Percentiles rank a stretch among this genome's conserved stretches.
Evolutionary conservation across 2,113 vertebrate species (phyloP).

Genomic region (Phasianus colchicus): DNA sequence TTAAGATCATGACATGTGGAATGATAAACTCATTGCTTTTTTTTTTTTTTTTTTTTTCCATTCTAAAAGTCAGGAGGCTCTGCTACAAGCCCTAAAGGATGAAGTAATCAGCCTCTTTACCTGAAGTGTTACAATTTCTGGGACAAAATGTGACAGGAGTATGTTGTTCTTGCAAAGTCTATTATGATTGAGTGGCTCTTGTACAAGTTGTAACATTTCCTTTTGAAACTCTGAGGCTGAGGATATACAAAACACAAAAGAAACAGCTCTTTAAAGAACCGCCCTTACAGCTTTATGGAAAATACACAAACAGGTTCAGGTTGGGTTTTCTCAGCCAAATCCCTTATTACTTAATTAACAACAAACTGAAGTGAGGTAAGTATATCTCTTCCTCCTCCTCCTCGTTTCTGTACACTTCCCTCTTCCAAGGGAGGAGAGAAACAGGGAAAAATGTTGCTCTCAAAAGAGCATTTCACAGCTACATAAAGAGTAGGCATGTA

Average conservation of each 20-base stretch:
- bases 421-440: neutral
- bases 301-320: neutral
- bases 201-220: neutral
- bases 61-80: neutral
- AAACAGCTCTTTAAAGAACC: neutral
- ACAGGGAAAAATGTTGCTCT: neutral
- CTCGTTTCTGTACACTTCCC: neutral
- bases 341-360: slow-evolving; percentile 20
- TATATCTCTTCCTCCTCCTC: neutral
- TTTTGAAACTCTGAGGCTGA: neutral
- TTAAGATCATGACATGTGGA: neutral
- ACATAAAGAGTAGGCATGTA: neutral
- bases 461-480: neutral
- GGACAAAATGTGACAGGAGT: neutral
- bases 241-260: neutral
- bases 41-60: neutral
- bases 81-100: neutral
- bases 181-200: neutral
- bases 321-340: neutral
- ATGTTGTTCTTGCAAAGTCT: accelerated
- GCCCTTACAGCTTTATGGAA: neutral
- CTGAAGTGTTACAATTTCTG: neutral
- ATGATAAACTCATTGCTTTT: neutral
- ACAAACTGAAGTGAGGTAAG: neutral
- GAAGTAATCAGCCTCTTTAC: neutral